Base-by-base conservation (phyloP, 2,888 invertebrate genomes). In the Frankliniella intonsa region DNA sequence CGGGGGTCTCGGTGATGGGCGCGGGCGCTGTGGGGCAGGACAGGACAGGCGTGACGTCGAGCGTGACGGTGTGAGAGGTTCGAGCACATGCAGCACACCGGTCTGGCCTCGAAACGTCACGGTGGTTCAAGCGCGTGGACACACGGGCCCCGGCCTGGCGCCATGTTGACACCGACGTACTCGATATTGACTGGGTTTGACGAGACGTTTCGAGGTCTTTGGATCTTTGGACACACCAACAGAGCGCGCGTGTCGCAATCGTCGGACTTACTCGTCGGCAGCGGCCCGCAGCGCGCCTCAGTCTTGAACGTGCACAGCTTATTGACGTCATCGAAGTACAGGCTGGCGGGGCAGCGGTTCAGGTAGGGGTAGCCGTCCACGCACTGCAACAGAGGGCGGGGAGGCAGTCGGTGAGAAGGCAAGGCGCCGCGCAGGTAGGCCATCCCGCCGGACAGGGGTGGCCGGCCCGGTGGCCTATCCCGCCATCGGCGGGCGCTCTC, bases 261-360 rank as follows among this genome's bases (percentile, higher is more conserved):
- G n/a, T n/a, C n/a, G 65, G 55, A 92, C 93, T 93, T 91, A 96
- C 96, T 96, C 86, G 95, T 91, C 84, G 95, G 90, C 84, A 97
- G 92, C 38, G 97, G 97, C 81, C 97, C 97, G 88, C 97, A 97
- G 87, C 94, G 91, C 50, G 96, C 96, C 89, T 97, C 96, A 83
- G 91, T 92, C 89, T 95, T 95, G 88, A 97, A 97, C 3, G 96
- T 97, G 88, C 97, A 97, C 87, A 91, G 94, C 82, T 85, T 86
- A 88, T 92, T 94, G 86, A 95, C 92, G 87, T 97, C 97, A 87
- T 97, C 97, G 87, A 97, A 97, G 88, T 94, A 95, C 81, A 97
- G 90, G 82, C 95, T 95, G 3, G 96, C 95, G 17, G 97, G 97
- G 88, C 97, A 97, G 87, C 95, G 91, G 88, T 95, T 96, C 86